phyloP scores from a whole-genome alignment of 2,888 invertebrate species.

The Hyposoter didymator region DNA sequence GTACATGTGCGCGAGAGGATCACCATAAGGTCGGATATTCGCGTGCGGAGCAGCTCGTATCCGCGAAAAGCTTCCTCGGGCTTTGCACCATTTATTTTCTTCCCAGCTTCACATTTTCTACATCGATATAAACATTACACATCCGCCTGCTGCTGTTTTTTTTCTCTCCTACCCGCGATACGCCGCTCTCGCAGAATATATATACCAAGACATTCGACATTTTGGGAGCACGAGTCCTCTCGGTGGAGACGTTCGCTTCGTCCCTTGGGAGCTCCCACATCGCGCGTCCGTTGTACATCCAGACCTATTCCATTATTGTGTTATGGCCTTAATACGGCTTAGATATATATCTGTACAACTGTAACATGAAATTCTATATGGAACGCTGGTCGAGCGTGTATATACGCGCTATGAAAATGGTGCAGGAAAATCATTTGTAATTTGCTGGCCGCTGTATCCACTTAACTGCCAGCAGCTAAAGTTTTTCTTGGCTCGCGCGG shows the following conservation, averaged over 20 bases:
- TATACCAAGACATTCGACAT: conserved; percentile 1
- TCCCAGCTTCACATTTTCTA: neutral
- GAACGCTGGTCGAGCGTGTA: neutral
- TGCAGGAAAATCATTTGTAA: conserved; percentile 78
- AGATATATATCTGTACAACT: neutral
- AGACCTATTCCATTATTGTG: conserved; percentile 62
- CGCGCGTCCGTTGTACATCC: conserved; percentile 80
- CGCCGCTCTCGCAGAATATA: no score
- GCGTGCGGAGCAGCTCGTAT: conserved; percentile 79
- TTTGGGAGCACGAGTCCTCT: conserved; percentile 58
- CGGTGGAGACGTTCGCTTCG: conserved; percentile 60
- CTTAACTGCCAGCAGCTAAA: neutral
- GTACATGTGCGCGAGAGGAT: conserved; percentile 72
- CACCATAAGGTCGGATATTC: conserved; percentile 84
- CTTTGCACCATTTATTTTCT: conserved; percentile 51
- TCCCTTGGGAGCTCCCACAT: conserved; percentile 79
- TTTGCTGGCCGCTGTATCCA: conserved; percentile 54
- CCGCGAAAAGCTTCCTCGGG: conserved; percentile 67
- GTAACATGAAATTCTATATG: conserved; percentile 1
- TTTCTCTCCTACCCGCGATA: neutral
- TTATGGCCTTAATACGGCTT: conserved; percentile 29
- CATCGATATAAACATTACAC: conserved; percentile 7
- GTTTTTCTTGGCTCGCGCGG: neutral
- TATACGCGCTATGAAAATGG: conserved; percentile 64
- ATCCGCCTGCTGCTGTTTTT: neutral